Base-by-base conservation (phyloP, 2,113 vertebrate species). In the Rhinopomastus cyanomelas region DNA sequence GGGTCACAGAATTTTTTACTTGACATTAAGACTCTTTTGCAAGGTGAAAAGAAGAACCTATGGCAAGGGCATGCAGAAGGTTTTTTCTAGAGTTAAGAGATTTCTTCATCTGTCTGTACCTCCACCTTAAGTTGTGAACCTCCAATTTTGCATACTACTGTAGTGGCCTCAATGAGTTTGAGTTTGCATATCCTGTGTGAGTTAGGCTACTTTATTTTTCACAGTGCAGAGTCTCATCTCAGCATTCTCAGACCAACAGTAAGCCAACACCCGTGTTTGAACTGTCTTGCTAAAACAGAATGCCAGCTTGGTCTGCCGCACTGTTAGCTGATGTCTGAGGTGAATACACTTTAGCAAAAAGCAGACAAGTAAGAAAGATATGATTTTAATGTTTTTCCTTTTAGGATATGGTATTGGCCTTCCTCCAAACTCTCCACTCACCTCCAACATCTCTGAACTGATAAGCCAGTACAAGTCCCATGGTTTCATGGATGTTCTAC, bases 401-500 rank as follows among this genome's bases (percentile, higher is more conserved):
- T 79, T 94, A 99, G 99, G 99, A 19, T 99, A 99, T 19, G 99
- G 99, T 48, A 99, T 99, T 87, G 99, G 99, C 61, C 98, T 99
- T 81, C 98, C 98, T n/a, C 98, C 99, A 91, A 99, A 98, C 96
- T 99, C 99, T 80, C 98, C 97, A 0, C 96, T 99, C 88, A 99
- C 99, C 66, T 99, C 99, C 93, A 99, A 99, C 90, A 98, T 99
- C 96, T 99, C 99, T 0, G 99, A 99, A 92, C 96, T 99, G 59
- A 98, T 99, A 90, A 99, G 99, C 95, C 98, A 99, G 73, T 99
- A 99, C 97, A 99, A 99, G 97, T 99, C 99, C 7, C 98, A 99
- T 0, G 99, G 99, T 66, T 99, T 99, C 97, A 99, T 99, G 99
- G 99, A 99, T 93, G 98, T 97, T 96, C 97, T 99, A 34, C 99